Evolutionary conservation across 2,888 invertebrate species (phyloP).

Genomic region (Drosophila paracracens): DNA sequence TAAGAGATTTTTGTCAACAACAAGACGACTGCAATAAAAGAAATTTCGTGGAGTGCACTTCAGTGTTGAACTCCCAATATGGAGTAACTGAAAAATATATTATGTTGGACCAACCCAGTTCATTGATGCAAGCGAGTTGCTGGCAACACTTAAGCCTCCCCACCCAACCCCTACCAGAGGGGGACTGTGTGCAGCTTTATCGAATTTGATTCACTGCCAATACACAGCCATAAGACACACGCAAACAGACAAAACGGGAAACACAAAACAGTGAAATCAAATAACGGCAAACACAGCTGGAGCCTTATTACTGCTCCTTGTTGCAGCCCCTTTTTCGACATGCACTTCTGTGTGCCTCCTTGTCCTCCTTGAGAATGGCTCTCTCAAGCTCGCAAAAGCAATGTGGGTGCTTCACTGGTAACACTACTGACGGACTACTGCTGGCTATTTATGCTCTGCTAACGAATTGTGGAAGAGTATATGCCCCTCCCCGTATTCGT

Average conservation of each 20-base stretch:
- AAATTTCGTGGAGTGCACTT: background rate
- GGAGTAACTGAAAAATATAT: background rate
- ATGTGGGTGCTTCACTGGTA: background rate
- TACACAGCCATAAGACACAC: background rate
- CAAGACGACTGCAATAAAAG: background rate
- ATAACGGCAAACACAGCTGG: slow-evolving; percentile 3
- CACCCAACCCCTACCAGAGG: background rate
- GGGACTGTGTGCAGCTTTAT: background rate
- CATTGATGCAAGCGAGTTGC: background rate
- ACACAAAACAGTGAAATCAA: slow-evolving; percentile 1
- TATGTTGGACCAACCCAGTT: background rate
- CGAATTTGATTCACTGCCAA: background rate
- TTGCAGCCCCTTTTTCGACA: background rate
- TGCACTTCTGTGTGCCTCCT: background rate
- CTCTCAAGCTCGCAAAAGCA: background rate
- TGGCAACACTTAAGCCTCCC: background rate
- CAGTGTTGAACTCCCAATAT: background rate
- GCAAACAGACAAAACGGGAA: background rate
- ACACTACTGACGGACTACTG: slow-evolving; percentile 4
- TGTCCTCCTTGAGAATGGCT: background rate
- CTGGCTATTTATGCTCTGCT: background rate
- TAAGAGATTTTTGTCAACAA: too few species aligned
- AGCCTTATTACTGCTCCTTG: background rate
- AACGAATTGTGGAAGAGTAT: background rate
- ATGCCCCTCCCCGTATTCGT: background rate